Conservation (phyloP, 1,140 invertebrate genomes). For the Papilio machaon region DNA sequence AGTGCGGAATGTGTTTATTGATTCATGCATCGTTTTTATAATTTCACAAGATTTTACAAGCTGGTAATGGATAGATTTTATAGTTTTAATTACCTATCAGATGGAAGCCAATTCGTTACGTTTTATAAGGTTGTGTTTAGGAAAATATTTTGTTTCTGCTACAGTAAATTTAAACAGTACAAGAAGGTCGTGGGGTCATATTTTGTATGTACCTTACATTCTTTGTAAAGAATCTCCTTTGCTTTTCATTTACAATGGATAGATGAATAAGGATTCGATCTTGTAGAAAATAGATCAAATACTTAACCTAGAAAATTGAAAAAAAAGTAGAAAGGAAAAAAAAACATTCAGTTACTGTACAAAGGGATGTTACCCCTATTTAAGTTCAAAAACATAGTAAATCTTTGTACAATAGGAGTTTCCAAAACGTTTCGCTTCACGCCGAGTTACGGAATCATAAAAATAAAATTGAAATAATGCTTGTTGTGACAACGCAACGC, state of each 20-base stretch:
- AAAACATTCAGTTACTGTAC: background rate
- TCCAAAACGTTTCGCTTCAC: constrained; percentile 71
- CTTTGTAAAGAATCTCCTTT: too few species aligned
- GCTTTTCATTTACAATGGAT: too few species aligned
- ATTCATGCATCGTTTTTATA: constrained; percentile 63
- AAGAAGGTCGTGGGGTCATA: background rate
- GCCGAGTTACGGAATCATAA: constrained; percentile 75
- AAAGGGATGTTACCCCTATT: constrained; percentile 51
- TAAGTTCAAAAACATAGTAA: constrained; percentile 58
- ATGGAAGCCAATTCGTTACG: constrained; percentile 6
- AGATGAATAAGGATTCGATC: background rate
- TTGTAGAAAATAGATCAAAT: background rate
- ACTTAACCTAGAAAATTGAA: background rate
- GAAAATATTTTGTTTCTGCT: constrained; percentile 1
- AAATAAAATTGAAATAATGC: constrained; percentile 77
- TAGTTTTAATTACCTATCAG: constrained; percentile 5
- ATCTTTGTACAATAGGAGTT: constrained; percentile 69
- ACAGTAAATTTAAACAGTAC: background rate
- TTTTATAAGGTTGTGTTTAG: background rate
- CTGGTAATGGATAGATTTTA: constrained; percentile 44
- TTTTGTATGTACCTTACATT: background rate
- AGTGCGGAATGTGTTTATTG: constrained; percentile 73
- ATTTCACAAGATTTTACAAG: constrained; percentile 54
- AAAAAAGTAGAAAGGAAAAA: background rate
- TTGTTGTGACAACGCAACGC: constrained; percentile 78